phyloP scores from a whole-genome alignment of 2,888 invertebrate genomes.

The Caenorhabditis becei region DNA sequence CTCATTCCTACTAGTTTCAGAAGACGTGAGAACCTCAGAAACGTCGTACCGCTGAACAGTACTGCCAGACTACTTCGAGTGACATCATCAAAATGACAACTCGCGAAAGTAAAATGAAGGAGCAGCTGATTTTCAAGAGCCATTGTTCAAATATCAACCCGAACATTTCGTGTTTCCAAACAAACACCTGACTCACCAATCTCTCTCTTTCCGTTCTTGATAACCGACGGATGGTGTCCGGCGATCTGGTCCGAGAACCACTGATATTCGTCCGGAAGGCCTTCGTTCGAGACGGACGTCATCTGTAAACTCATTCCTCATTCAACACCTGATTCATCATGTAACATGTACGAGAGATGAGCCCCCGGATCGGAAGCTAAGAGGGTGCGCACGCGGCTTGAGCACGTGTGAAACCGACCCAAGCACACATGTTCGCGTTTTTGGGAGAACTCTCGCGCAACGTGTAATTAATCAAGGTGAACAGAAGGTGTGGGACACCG shows the following conservation, averaged over 20 bases:
- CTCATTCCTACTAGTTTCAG: too few species aligned
- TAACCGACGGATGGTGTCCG: constrained; percentile 80
- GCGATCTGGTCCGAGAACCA: constrained; percentile 79
- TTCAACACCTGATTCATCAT: constrained; percentile 17
- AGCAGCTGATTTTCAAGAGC: too few species aligned
- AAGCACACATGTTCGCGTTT: constrained; percentile 52
- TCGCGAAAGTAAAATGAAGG: too few species aligned
- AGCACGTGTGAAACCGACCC: constrained; percentile 61
- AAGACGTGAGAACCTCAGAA: too few species aligned
- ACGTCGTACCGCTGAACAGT: too few species aligned
- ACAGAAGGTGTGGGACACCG: constrained; percentile 11
- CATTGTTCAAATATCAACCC: too few species aligned
- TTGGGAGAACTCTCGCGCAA: constrained; percentile 8
- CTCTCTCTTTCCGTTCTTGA: constrained; percentile 79
- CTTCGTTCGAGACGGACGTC: constrained; percentile 39
- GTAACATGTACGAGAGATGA: constrained; percentile 5
- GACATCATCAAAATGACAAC: too few species aligned
- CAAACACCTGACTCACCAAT: constrained; percentile 76
- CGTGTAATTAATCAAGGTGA: constrained; percentile 24
- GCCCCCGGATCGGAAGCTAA: constrained; percentile 13
- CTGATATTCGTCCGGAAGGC: constrained; percentile 70
- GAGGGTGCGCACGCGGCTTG: constrained; percentile 19
- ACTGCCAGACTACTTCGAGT: too few species aligned
- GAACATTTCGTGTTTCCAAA: too few species aligned
- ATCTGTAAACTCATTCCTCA: constrained; percentile 23